Base-by-base conservation (phyloP, 2,797 vertebrate genomes). In the Myotis pilosus region DNA sequence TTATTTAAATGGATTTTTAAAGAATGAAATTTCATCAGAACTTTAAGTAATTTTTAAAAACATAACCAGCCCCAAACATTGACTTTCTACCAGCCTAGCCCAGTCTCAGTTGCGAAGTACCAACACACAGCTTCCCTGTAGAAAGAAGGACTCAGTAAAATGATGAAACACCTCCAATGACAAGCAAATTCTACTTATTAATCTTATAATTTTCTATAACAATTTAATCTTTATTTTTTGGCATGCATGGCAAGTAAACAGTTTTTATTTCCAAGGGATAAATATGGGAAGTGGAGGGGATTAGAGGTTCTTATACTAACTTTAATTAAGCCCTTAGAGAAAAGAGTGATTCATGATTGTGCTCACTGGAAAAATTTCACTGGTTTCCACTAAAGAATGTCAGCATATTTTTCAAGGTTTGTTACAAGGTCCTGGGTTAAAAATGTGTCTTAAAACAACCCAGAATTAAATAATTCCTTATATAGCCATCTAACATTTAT, bases 221-320 rank as follows among this genome's bases (percentile, higher is more conserved):
- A 76, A 22, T 62, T 87, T 92, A 82, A 76, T 91, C 75, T 66
- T 41, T 79, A 44, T 60, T 12, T 85, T 72, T 89, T 95, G 87
- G 38, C 57, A 78, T 81, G 13, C 13, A 76, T n/a, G 30, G 64
- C 64, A 94, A 87, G 80, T 79, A 93, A 94, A 91, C 28, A 60
- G 28, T 68, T 92, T 94, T 94, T 92, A 83, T 91, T 96, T 95
- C 33, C 55, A 55, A 94, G 91, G 81, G 86, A 95, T 95, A 87
- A 74, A 89, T 91, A 88, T 44, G 10, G 68, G n/a, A n/a, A 6
- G 16, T 64, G 62, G 15, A n/a, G 8, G 10, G n/a, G 80, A 92
- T 74, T 28, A 83, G 80, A 92, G 57, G 33, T 41, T 94, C 49
- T 84, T 79, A 28, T 5, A 38, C 41, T 55, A 69, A 94, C 41